Base-by-base conservation (phyloP, 2,888 invertebrate genomes). In the Phymatocera aterrima region DNA sequence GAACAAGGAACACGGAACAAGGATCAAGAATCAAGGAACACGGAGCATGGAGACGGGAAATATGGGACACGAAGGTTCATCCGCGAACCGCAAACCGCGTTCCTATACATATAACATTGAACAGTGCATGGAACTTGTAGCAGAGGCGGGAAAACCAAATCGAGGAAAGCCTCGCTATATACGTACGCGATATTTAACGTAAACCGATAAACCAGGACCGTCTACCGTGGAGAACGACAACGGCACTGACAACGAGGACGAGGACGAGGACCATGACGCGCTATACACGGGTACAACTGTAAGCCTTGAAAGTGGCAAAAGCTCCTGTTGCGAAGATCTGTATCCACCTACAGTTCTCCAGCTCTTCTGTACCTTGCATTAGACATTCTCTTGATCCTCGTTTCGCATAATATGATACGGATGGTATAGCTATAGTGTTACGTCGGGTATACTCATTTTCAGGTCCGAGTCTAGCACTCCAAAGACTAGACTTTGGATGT, bases 341-440 rank as follows among this genome's bases (percentile, higher is more conserved):
- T 64, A 57, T n/a, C n/a, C n/a, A n/a, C n/a, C n/a, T n/a, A n/a
- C n/a, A n/a, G n/a, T n/a, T n/a, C n/a, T n/a, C n/a, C 57, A 28
- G 57, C 28, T 64, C 31, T n/a, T 40, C 68, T 46, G 68, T 68
- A 46, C 43, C 18, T 68, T 46, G 46, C 68, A 68, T 68, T 68
- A 68, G 68, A 43, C 68, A 68, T 68, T 68, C 68, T 21, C 68
- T 68, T 68, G 68, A 68, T 68, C 68, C 68, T 6, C 24, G 68
- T 46, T 68, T 43, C 43, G 43, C 43, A 43, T 68, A 21, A 43
- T 37, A 18, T 3, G 18, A 12, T 60, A 15, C 4, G 4, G 51
- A 18, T 15, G 18, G 43, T 12, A 10, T 51, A 24, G 24, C 1
- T 57, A 57, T 15, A 24, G 4, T 6, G 15, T 12, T 46, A 12